Percentiles rank a stretch among this genome's conserved stretches.
Evolutionary conservation across 2,113 vertebrate species (phyloP).

Genomic region (Ramphastos sulfuratus): DNA sequence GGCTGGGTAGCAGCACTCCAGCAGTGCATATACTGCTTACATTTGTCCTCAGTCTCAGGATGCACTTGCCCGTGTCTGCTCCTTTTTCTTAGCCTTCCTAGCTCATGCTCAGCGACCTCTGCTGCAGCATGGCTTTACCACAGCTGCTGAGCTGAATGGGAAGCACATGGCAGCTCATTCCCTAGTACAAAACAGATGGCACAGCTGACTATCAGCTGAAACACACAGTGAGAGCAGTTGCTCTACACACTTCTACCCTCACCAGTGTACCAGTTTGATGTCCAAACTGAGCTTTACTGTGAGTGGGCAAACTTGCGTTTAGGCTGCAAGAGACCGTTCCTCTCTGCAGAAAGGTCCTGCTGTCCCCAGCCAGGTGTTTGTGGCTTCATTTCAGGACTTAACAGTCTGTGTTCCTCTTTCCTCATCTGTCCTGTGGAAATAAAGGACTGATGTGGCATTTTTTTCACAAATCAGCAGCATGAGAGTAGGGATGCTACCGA

Average conservation of each 20-base stretch:
- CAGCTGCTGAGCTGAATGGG: background rate
- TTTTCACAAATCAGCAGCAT: background rate
- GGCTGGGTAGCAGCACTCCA: background rate
- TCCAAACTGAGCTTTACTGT: background rate
- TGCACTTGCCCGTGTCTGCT: background rate
- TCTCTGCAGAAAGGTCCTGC: background rate
- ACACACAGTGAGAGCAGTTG: accelerated
- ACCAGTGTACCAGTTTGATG: too few relatives aligned
- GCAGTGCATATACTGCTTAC: accelerated
- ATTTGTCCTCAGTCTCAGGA: background rate
- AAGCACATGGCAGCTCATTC: background rate
- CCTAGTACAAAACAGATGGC: background rate
- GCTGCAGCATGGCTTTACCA: background rate
- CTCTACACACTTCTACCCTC: accelerated
- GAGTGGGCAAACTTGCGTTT: too few relatives aligned
- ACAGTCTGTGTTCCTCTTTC: background rate
- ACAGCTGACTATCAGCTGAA: background rate
- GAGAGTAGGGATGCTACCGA: background rate
- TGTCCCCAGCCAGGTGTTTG: too few relatives aligned
- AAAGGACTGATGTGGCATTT: background rate
- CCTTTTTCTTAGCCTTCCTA: background rate
- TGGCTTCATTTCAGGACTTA: background rate
- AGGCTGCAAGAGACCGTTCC: accelerated
- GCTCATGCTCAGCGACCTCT: too few relatives aligned
- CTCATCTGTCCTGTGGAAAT: background rate